Evolutionary conservation across 2,888 invertebrate species (phyloP).

Genomic region (Bibio marci): DNA sequence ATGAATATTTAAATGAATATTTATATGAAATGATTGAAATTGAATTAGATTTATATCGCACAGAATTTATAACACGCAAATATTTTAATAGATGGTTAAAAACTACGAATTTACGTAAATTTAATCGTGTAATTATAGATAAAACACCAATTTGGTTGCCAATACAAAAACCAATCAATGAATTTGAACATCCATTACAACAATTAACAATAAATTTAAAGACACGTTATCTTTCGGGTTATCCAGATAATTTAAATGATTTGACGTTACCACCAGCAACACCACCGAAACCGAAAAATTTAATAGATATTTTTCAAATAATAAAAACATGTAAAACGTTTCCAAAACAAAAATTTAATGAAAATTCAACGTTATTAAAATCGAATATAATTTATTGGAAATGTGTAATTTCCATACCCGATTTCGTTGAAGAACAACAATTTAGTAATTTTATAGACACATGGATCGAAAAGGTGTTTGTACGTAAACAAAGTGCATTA

Average conservation of each 20-base stretch:
- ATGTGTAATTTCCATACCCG: slow-evolving; percentile 39
- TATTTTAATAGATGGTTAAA: slow-evolving; percentile 32
- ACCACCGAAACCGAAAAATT: slow-evolving; percentile 10
- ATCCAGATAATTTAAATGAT: slow-evolving; percentile 18
- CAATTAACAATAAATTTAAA: slow-evolving; percentile 28
- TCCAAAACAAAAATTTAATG: slow-evolving; percentile 2
- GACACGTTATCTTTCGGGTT: slow-evolving; percentile 32
- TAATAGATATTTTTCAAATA: slow-evolving; percentile 8
- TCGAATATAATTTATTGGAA: slow-evolving; percentile 36
- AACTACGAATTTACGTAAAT: slow-evolving; percentile 23
- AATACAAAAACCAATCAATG: slow-evolving; percentile 13
- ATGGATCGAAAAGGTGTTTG: slow-evolving; percentile 9
- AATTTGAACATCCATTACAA: slow-evolving; percentile 30
- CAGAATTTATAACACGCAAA: slow-evolving; percentile 11
- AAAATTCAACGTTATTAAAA: not conserved
- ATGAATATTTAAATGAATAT: slow-evolving; percentile 4
- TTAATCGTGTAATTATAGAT: slow-evolving; percentile 34
- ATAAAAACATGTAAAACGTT: no score
- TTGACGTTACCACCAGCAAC: slow-evolving; percentile 7
- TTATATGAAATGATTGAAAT: not conserved
- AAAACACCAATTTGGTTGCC: slow-evolving; percentile 37
- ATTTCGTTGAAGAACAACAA: slow-evolving; percentile 20
- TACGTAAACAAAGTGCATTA: not conserved
- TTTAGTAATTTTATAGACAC: slow-evolving; percentile 15
- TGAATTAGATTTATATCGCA: not conserved